Evolutionary conservation across 1,140 invertebrate species (phyloP), one percentile per base, ranked within the genome.

Genomic region (Meloidogyne hapla): DNA sequence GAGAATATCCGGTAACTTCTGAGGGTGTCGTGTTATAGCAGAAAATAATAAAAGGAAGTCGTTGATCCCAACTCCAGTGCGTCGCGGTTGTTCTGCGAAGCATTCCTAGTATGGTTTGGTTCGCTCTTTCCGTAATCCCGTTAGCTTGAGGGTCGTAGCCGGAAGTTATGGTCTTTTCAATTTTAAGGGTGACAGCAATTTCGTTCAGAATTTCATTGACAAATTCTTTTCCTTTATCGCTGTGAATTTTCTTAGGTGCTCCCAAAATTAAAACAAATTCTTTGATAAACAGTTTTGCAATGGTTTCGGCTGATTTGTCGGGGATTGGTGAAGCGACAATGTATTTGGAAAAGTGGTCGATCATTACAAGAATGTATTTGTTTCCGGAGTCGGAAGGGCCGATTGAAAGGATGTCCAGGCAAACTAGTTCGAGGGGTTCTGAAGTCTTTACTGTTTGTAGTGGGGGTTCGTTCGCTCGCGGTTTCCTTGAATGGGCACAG

Each of bases 301-400:
- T n/a, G 6, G 68, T 15, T 33, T 69, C 38, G 3, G 68, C 23
- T 15, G 68, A 69, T 48, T 69, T 69, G 12, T 69, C 25, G 0
- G 68, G 68, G 10, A 28, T 69, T 13, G 68, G 68, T 12, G 25
- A 21, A 8, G 68, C 68, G 2, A 69, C 68, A 4, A 69, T 1
- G 8, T 38, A 69, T 42, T 69, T 69, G 3, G 26, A 28, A 48
- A 69, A 69, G 56, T 69, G 68, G 38, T 69, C 68, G 4, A 69
- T 9, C 8, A 69, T 69, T 6, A 69, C 68, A 6, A 23, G 23
- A 3, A 69, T 69, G 26, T 42, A 69, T 1, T 38, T 28, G 4
- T 69, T 13, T 4, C 23, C 33, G 18, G 68, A 10, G 0, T 13
- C 2, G 26, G 0, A 12, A 2, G 23, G 23, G 0, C 68, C 68